Evolutionary conservation across 2,797 vertebrate genomes (phyloP), one percentile per base, ranked within the genome.

Genomic region (Cygnus olor): DNA sequence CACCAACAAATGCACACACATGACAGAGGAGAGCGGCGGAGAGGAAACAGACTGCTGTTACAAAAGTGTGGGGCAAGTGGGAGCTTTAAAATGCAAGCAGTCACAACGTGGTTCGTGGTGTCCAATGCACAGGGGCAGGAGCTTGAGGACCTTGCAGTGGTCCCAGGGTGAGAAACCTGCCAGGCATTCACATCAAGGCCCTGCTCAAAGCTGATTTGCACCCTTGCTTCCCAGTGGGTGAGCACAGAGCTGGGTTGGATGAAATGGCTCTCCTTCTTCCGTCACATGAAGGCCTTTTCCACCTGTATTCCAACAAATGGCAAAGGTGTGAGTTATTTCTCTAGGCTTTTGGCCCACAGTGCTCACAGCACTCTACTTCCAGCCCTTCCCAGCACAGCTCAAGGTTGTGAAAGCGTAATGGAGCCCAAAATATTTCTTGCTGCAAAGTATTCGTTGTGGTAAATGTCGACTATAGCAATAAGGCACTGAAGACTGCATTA

Each of bases 351-450:
- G 80, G 51, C 34, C 20, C 14, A 20, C 17, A 42, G 57, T 91
- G 81, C 80, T 74, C 71, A 84, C 38, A 86, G 69, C 51, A 87
- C 65, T 85, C 64, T 58, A 45, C 25, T 90, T 92, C 69, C 71
- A 90, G 78, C 22, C 42, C 58, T 94, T 93, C 72, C 90, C 92
- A 96, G 90, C 77, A 91, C 40, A 91, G 15, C 54, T 95, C 92
- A 96, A 93, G 87, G 56, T 89, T 96, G 90, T 91, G 91, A 96
- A 95, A 93, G 80, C 89, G 57, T 96, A 95, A 94, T 94, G 91
- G 94, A 93, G 57, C 89, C 92, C 95, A 90, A 95, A 95, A 96
- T 95, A 93, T 90, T 95, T 95, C 90, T 95, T 94, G 45, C 90
- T 95, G 86, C 86, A 95, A 90, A 94, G 80, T 91, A 93, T 87